These are phyloP conservation scores for Luperina nickerlii DNA, from an alignment of 2,888 invertebrate genomes.

Conservation along the genomic window DNA sequence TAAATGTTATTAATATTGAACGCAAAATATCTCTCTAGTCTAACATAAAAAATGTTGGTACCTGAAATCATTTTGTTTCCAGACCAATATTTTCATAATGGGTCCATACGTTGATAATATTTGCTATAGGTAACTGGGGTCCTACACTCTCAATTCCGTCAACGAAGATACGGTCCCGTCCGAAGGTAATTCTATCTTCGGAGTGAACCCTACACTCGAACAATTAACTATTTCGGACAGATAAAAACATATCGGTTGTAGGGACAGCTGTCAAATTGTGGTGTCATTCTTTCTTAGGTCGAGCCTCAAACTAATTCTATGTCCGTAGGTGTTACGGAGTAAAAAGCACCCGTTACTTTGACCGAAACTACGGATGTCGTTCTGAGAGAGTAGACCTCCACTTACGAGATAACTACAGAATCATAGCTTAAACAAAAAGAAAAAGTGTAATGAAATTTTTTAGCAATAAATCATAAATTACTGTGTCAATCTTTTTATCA, in stretches of 20 bases:
- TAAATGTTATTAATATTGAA: conserved; percentile 54
- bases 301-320: neutral
- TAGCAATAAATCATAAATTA: conserved; percentile 57
- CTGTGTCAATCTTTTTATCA: conserved; percentile 43
- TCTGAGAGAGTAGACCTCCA: neutral
- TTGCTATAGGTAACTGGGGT: neutral
- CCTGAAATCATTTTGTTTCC: conserved; percentile 24
- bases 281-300: neutral
- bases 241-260: neutral
- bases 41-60: conserved; percentile 11
- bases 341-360: neutral
- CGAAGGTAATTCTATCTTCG: neutral
- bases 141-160: neutral
- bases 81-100: conserved; percentile 23
- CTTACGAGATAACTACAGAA: neutral
- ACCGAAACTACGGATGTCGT: neutral
- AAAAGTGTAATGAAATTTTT: conserved; percentile 28
- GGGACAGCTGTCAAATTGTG: neutral
- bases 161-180: neutral
- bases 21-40: conserved; percentile 24
- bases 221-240: neutral
- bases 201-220: neutral
- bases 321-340: neutral
- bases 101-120: neutral
- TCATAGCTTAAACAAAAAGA: neutral